Conservation (phyloP, 2,797 vertebrate species). For the Typhlichthys subterraneus region DNA sequence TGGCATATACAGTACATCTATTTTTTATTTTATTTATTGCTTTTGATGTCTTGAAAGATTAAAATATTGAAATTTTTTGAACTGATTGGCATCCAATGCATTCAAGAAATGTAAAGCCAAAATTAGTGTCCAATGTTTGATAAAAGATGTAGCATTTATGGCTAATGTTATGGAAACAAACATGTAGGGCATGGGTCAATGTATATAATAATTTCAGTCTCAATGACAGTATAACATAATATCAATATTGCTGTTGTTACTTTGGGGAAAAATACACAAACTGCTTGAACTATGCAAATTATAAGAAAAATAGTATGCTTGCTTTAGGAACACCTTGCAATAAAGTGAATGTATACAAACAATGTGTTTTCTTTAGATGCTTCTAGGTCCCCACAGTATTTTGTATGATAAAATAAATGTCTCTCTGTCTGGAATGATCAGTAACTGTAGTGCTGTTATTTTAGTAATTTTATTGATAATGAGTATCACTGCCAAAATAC, state of each 20-base stretch:
- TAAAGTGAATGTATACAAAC: slow-evolving; percentile 80
- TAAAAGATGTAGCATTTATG: slow-evolving; percentile 71
- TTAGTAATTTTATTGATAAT: slow-evolving; percentile 34
- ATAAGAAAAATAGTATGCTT: slow-evolving; percentile 66
- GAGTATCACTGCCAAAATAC: slow-evolving; percentile 59
- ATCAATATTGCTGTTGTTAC: slow-evolving; percentile 58
- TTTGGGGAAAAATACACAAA: slow-evolving; percentile 56
- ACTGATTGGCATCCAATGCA: slow-evolving; percentile 43
- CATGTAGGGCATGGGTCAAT: slow-evolving; percentile 52
- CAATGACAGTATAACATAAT: slow-evolving; percentile 56
- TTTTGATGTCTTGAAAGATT: slow-evolving; percentile 52
- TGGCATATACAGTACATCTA: slow-evolving; percentile 35
- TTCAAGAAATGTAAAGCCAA: slow-evolving; percentile 42
- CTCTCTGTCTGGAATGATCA: slow-evolving; percentile 39
- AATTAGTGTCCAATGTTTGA: slow-evolving; percentile 60
- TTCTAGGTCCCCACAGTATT: slow-evolving; percentile 52
- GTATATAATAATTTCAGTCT: slow-evolving; percentile 69
- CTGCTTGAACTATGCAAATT: slow-evolving; percentile 81
- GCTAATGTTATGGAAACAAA: slow-evolving; percentile 28
- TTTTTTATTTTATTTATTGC: slow-evolving; percentile 62
- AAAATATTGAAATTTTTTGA: slow-evolving; percentile 65
- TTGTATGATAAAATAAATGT: slow-evolving; percentile 40
- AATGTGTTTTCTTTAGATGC: slow-evolving; percentile 57
- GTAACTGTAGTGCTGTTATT: slow-evolving; percentile 32
- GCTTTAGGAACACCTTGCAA: slow-evolving; percentile 76